Evolutionary conservation across 1,140 invertebrate species (phyloP).

Genomic region (Drosophila nigrodunni): DNA sequence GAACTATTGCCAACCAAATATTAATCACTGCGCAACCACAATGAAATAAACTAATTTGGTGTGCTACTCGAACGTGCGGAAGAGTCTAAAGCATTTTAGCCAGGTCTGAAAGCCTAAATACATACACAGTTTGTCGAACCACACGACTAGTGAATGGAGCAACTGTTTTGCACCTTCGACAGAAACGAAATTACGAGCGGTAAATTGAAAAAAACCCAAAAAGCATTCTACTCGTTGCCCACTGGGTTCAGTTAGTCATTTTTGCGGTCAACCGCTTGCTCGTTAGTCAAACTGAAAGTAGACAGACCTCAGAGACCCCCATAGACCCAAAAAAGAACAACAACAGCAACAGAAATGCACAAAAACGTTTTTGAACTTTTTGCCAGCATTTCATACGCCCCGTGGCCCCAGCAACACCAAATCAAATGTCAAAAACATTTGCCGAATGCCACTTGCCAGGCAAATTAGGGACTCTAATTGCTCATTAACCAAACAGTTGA

Average conservation of each 20-base stretch:
- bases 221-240: neutral
- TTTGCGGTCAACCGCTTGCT: constrained; percentile 51
- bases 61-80: neutral
- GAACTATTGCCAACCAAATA: neutral
- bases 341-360: neutral
- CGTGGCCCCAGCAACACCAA: constrained; percentile 12
- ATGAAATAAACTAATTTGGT: constrained; percentile 18
- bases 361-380: constrained; percentile 18
- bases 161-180: constrained; percentile 10
- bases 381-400: constrained; percentile 16
- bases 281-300: constrained; percentile 49
- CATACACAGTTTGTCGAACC: neutral
- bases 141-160: constrained; percentile 1
- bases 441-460: constrained; percentile 8
- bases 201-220: constrained; percentile 9
- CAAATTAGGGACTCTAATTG: constrained; percentile 2
- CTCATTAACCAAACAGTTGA: neutral
- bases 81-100: too few species aligned
- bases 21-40: neutral
- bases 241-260: constrained; percentile 42
- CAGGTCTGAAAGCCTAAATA: neutral
- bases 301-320: constrained; percentile 11
- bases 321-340: neutral
- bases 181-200: neutral
- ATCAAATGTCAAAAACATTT: constrained; percentile 40